phyloP scores from a whole-genome alignment of 64 coral and sea anemone species.

The Cladopsammia gracilis region DNA sequence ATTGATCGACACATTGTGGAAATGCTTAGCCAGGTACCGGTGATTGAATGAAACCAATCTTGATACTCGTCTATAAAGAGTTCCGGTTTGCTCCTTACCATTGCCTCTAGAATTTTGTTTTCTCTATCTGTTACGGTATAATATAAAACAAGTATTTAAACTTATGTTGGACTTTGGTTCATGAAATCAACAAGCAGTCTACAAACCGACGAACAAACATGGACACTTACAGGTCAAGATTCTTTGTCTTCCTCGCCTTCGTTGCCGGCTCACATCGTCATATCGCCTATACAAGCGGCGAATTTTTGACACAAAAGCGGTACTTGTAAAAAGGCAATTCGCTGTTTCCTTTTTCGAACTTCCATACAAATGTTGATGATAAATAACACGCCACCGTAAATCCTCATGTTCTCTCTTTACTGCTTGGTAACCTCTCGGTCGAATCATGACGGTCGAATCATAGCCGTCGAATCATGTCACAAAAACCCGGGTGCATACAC shows the following conservation, averaged over 20 bases:
- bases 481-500: no score
- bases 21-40: background rate
- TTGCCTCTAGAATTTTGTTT: conserved; percentile 14
- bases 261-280: background rate
- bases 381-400: no score
- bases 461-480: no score
- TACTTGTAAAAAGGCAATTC: background rate
- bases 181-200: no score
- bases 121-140: background rate
- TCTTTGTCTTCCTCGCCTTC: conserved; percentile 4
- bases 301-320: conserved; percentile 3
- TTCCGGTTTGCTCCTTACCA: background rate
- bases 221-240: background rate
- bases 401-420: no score
- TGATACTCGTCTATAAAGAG: background rate
- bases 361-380: no score
- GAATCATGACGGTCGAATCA: no score
- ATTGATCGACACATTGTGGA: background rate
- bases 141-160: background rate
- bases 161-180: background rate
- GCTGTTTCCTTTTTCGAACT: no score
- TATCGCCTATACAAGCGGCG: background rate
- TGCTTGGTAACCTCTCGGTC: no score
- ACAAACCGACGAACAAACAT: no score
- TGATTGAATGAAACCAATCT: conserved; percentile 10